These are phyloP conservation scores for Argyresthia albistria DNA, from an alignment of 2,888 invertebrate genomes.

Conservation along the genomic window DNA sequence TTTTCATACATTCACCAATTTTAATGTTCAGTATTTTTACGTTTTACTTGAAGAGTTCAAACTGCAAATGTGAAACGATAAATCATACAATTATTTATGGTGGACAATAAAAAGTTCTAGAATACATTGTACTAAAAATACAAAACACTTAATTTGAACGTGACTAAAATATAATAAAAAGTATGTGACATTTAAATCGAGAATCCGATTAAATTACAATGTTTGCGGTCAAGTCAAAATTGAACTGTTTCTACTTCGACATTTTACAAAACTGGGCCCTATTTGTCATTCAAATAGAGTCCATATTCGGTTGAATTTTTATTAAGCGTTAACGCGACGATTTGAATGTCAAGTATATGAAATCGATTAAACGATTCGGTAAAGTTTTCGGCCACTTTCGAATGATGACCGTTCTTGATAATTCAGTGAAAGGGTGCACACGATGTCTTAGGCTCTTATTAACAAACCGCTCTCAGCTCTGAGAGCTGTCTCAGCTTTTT, in stretches of 20 bases:
- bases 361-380: slow-evolving; percentile 45
- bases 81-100: too few species aligned
- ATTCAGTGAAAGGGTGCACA: too few species aligned
- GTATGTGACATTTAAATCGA: neutral
- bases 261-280: neutral
- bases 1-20: too few species aligned
- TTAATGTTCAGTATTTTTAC: too few species aligned
- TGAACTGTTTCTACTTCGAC: neutral
- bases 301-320: slow-evolving; percentile 18
- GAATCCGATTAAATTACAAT: slow-evolving; percentile 5
- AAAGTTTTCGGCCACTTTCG: slow-evolving; percentile 55
- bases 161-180: neutral
- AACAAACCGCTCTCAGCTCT: too few species aligned
- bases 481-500: too few species aligned
- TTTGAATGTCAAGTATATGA: slow-evolving; percentile 63
- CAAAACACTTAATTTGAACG: neutral
- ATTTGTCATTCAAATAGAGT: slow-evolving; percentile 13
- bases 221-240: slow-evolving; percentile 16
- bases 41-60: too few species aligned
- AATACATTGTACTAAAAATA: neutral
- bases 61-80: too few species aligned
- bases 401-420: slow-evolving; percentile 20
- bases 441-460: too few species aligned
- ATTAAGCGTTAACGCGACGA: slow-evolving; percentile 7
- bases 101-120: too few species aligned